Conservation (phyloP, 2,113 vertebrate genomes). For the Hyperopisus bebe region DNA sequence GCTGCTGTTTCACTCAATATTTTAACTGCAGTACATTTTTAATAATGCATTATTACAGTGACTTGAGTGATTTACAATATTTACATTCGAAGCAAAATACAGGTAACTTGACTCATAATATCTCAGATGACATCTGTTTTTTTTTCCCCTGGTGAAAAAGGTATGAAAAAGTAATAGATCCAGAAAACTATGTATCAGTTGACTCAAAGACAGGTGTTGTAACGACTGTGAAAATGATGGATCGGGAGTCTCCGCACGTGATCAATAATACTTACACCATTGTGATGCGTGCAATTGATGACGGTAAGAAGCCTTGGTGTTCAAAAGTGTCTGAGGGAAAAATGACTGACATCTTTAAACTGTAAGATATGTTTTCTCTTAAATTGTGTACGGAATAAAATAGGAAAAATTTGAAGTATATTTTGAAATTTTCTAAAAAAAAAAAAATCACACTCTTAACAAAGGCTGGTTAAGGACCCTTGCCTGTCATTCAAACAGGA, state of each 20-base stretch:
- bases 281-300: constrained; percentile 51
- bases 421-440: not conserved
- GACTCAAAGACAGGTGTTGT: constrained; percentile 60
- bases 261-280: constrained; percentile 53
- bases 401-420: not conserved
- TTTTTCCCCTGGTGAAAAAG: constrained; percentile 40
- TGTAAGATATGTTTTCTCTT: not conserved
- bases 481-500: not conserved
- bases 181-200: constrained; percentile 57
- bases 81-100: not conserved
- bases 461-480: not conserved
- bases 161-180: constrained; percentile 53
- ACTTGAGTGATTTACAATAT: not conserved
- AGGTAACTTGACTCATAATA: not conserved
- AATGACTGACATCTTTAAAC: not conserved
- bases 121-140: not conserved
- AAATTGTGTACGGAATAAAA: not conserved
- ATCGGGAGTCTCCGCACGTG: constrained; percentile 63
- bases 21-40: not conserved
- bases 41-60: not conserved
- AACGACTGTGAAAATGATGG: constrained; percentile 51
- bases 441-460: not conserved
- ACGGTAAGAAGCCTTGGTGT: constrained; percentile 50
- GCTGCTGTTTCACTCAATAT: not conserved
- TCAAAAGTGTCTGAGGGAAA: not conserved